Conservation (phyloP, 2,113 vertebrate genomes). For the Orcinus orca region DNA sequence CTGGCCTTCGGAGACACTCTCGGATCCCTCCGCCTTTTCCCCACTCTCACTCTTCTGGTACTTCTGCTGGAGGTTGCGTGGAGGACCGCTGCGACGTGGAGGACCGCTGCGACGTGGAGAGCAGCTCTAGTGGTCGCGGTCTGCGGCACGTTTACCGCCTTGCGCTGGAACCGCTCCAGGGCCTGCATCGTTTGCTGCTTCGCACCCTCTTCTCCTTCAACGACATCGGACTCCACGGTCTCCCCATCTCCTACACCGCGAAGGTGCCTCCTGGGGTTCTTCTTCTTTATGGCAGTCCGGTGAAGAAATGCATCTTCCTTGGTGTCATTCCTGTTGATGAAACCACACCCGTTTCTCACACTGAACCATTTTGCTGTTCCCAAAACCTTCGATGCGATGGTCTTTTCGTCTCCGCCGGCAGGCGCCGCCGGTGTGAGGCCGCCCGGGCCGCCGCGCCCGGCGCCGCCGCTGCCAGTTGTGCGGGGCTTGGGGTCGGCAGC, state of each 20-base stretch:
- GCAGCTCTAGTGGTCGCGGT: background rate
- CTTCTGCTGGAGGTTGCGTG: background rate
- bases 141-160: background rate
- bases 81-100: background rate
- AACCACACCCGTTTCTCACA: background rate
- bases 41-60: background rate
- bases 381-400: background rate
- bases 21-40: too few species aligned
- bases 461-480: too few species aligned
- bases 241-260: background rate
- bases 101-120: background rate
- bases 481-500: too few species aligned
- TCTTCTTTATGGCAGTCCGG: background rate
- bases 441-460: background rate
- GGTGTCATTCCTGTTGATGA: background rate
- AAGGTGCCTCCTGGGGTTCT: background rate
- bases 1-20: too few species aligned
- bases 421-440: background rate
- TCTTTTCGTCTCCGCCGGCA: background rate
- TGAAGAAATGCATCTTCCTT: too few species aligned
- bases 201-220: background rate
- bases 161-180: background rate
- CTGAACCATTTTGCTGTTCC: background rate
- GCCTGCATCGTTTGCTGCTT: background rate
- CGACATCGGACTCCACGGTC: too few species aligned